A percentile compares a stretch with the other conserved stretches of the same genome.
Conservation (phyloP, 2,113 vertebrate genomes). For the Pseudopodoces humilis region DNA sequence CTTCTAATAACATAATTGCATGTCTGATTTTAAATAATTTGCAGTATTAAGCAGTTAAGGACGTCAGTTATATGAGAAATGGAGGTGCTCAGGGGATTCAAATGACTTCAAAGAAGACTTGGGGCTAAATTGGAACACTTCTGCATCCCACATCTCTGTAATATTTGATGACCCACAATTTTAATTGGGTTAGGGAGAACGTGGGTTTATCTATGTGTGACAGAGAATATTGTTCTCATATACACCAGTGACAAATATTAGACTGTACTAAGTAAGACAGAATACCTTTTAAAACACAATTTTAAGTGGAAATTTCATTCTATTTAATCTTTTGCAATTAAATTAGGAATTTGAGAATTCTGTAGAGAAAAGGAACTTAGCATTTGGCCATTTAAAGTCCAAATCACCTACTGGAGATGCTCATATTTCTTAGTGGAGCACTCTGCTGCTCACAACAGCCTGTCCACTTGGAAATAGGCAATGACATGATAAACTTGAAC, state of each 20-base stretch:
- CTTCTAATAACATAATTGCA: neutral
- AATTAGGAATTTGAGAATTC: neutral
- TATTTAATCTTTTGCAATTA: neutral
- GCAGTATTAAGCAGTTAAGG: neutral
- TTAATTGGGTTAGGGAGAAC: neutral
- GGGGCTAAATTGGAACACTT: neutral
- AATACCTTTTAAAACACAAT: neutral
- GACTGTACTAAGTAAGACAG: neutral
- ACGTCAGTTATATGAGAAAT: neutral
- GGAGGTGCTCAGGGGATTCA: neutral
- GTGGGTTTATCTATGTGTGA: neutral
- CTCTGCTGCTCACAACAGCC: neutral
- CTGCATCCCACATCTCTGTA: neutral
- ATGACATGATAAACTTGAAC: neutral
- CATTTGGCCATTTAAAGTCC: neutral
- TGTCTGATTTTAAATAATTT: neutral
- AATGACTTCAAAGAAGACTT: neutral
- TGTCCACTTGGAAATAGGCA: neutral
- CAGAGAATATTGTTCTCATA: neutral
- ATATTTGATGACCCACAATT: neutral
- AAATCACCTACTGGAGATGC: neutral
- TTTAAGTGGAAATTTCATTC: neutral
- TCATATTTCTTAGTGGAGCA: neutral
- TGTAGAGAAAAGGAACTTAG: neutral
- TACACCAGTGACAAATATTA: neutral